Evolutionary conservation across 92 coral and sea anemone genomes (phyloP).

Genomic region (Paragorgia papillata): DNA sequence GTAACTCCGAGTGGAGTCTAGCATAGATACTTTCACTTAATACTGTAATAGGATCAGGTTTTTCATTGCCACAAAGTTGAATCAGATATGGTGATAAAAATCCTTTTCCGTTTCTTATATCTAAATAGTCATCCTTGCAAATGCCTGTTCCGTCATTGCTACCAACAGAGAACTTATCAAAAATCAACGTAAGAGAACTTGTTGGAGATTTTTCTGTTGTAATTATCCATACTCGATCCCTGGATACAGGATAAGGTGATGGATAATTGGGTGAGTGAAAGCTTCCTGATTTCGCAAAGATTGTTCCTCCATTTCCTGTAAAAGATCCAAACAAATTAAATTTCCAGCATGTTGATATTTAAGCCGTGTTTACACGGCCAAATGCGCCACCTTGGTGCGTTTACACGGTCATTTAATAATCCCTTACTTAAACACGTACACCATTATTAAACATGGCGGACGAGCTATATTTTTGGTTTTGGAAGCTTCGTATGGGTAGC

Average conservation of each 20-base stretch:
- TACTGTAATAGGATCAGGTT: conserved; percentile 59
- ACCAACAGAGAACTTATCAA: conserved; percentile 73
- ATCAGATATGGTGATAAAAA: conserved; percentile 62
- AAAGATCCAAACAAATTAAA: background rate
- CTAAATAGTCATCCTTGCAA: conserved; percentile 69
- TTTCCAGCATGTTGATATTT: no score
- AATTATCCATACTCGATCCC: conserved; percentile 71
- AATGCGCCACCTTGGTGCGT: no score
- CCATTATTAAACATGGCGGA: no score
- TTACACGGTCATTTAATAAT: no score
- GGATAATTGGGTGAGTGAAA: conserved; percentile 73
- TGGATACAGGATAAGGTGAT: conserved; percentile 61
- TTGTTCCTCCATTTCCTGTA: conserved; percentile 61
- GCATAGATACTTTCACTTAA: conserved; percentile 62
- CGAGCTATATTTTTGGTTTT: no score
- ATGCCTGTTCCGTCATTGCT: conserved; percentile 57
- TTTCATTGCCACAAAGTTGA: conserved; percentile 64
- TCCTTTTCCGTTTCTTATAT: conserved; percentile 75
- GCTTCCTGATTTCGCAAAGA: conserved; percentile 61
- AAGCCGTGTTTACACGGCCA: no score
- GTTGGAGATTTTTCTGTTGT: conserved; percentile 30
- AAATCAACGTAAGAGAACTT: conserved; percentile 55
- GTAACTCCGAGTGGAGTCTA: conserved; percentile 60
- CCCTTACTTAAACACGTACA: no score
- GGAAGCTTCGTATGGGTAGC: no score